These are phyloP conservation scores for Apoderus coryli DNA, from an alignment of 2,888 invertebrate species.

Conservation along the genomic window DNA sequence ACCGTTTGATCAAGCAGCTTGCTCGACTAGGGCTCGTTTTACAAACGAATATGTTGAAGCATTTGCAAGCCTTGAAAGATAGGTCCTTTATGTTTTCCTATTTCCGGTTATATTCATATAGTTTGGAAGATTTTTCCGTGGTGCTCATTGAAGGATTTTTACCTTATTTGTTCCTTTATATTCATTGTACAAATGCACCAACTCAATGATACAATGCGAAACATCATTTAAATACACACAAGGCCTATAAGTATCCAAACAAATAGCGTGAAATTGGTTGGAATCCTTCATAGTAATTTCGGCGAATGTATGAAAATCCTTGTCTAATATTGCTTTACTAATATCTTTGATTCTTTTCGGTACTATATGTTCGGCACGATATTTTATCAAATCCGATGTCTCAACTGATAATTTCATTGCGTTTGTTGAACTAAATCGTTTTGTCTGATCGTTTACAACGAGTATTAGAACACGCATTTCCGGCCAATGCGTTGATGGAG, in stretches of 20 bases:
- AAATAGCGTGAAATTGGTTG: conserved; percentile 91
- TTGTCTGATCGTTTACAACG: conserved; percentile 71
- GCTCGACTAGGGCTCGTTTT: too few species aligned
- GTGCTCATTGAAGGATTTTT: too few species aligned
- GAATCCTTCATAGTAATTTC: conserved; percentile 93
- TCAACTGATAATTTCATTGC: conserved; percentile 75
- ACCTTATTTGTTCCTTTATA: conserved; percentile 47
- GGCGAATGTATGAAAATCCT: conserved; percentile 75
- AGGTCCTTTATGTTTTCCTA: too few species aligned
- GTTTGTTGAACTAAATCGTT: conserved; percentile 71
- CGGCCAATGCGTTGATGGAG: conserved; percentile 68
- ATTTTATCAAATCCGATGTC: conserved; percentile 70
- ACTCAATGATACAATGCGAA: conserved; percentile 63
- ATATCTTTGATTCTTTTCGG: conserved; percentile 53
- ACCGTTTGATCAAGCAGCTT: too few species aligned
- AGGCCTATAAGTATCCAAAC: conserved; percentile 88
- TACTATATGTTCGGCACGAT: conserved; percentile 58
- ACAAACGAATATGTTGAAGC: too few species aligned
- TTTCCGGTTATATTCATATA: too few species aligned
- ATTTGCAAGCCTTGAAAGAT: too few species aligned
- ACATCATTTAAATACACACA: conserved; percentile 83
- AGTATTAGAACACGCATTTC: conserved; percentile 78
- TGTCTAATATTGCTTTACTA: conserved; percentile 41
- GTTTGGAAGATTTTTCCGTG: too few species aligned
- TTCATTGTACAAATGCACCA: conserved; percentile 75